Evolutionary conservation across 1,140 invertebrate genomes (phyloP).

Genomic region (Drosophila mojavensis): DNA sequence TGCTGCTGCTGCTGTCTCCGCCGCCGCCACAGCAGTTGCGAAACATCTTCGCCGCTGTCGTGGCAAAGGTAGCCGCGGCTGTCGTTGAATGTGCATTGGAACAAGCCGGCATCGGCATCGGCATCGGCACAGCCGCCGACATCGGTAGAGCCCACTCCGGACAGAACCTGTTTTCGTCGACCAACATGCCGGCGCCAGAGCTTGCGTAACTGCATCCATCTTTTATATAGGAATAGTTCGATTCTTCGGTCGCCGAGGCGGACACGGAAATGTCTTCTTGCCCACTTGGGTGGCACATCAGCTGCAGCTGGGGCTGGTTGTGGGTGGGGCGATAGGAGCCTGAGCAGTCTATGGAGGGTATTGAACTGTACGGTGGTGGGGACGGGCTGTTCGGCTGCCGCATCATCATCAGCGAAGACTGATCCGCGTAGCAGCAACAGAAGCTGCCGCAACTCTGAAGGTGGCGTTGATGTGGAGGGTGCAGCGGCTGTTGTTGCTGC

Average conservation of each 20-base stretch:
- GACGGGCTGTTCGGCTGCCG: slow-evolving; percentile 57
- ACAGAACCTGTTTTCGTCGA: slow-evolving; percentile 51
- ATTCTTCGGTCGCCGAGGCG: slow-evolving; percentile 41
- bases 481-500: slow-evolving; percentile 74
- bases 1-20: slow-evolving; percentile 13
- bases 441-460: slow-evolving; percentile 43
- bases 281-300: slow-evolving; percentile 18
- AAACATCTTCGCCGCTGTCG: slow-evolving; percentile 63
- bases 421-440: slow-evolving; percentile 47
- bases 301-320: slow-evolving; percentile 33
- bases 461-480: slow-evolving; percentile 74
- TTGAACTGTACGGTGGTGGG: slow-evolving; percentile 67
- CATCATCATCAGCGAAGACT: slow-evolving; percentile 47
- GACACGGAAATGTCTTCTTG: slow-evolving; percentile 43
- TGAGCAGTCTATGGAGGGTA: slow-evolving; percentile 64
- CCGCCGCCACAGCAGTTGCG: slow-evolving; percentile 74
- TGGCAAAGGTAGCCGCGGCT: slow-evolving; percentile 47
- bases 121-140: background rate
- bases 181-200: slow-evolving; percentile 66
- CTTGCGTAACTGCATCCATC: slow-evolving; percentile 72
- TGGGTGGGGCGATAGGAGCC: slow-evolving; percentile 38
- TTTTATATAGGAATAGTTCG: slow-evolving; percentile 54
- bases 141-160: background rate
- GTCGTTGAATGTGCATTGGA: slow-evolving; percentile 25
- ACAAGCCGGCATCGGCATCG: slow-evolving; percentile 3